A percentile compares a stretch with the other conserved stretches of the same genome.
These are phyloP conservation scores for Pyrrhosoma nymphula DNA, from an alignment of 2,888 invertebrate species.

Conservation along the genomic window DNA sequence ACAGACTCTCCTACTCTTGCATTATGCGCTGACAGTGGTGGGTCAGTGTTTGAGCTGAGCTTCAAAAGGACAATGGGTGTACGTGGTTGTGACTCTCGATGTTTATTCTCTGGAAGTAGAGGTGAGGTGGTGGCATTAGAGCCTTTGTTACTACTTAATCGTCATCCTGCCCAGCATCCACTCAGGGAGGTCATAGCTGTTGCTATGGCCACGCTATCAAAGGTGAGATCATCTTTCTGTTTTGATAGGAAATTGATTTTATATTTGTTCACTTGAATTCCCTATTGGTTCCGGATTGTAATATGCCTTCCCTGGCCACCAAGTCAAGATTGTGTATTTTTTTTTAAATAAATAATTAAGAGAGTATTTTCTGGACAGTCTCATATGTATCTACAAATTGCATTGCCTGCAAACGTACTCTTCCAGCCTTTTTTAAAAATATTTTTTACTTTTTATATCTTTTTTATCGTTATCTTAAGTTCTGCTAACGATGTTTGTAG, in stretches of 20 bases:
- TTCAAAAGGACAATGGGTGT: conserved; percentile 94
- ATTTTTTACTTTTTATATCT: too few species aligned
- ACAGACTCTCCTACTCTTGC: conserved; percentile 88
- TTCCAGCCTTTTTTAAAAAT: too few species aligned
- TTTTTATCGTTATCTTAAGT: too few species aligned
- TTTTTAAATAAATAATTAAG: too few species aligned
- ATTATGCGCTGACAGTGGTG: conserved; percentile 93
- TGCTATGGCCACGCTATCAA: conserved; percentile 96
- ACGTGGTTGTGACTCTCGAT: conserved; percentile 92
- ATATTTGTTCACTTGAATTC: too few species aligned
- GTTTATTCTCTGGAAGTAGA: conserved; percentile 97
- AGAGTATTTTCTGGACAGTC: too few species aligned
- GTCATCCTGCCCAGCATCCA: conserved; percentile 81
- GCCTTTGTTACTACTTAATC: conserved; percentile 82
- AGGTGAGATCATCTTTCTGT: conserved; percentile 81
- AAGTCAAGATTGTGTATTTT: too few species aligned
- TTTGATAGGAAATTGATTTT: conserved; percentile 14
- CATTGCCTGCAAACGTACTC: too few species aligned
- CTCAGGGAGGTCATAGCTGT: conserved; percentile 88
- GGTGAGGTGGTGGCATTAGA: conserved; percentile 93
- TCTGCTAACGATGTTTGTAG: too few species aligned
- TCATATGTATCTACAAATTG: too few species aligned
- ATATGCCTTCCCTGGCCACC: too few species aligned
- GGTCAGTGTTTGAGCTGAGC: conserved; percentile 96
- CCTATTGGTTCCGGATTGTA: too few species aligned